Evolutionary conservation across 2,888 invertebrate genomes (phyloP), one percentile per base, ranked within the genome.

Genomic region (Xanthia togata): DNA sequence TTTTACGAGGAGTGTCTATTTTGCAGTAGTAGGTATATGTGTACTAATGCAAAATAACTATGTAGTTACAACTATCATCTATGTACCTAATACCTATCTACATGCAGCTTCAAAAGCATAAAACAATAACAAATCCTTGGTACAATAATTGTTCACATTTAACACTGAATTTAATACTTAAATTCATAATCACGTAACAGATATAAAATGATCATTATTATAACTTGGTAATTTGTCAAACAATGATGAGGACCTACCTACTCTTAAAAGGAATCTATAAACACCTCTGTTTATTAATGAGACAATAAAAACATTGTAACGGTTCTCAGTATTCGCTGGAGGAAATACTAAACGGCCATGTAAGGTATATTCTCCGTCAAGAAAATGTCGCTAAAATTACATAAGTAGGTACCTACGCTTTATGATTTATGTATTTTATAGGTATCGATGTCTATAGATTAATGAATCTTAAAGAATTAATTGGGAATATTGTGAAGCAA

Each of bases 141-240:
- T 20, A n/a, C 67, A 35, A 50, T 41, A 35, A 50, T 41, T 17
- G n/a, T 35, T 59, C n/a, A 59, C 17, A 26, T 62, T 64, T 20
- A 38, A 63, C 44, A 73, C 6, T 38, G 14, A 65, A 71, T 64
- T 44, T 26, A 74, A 81, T 87, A 44, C 44, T 44, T 44, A 53
- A 80, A 87, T 87, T 80, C 79, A 1, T 41, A 41, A 81, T 60
- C 86, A 87, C 86, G 88, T 69, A 80, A 65, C 35, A 70, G 73
- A 75, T 78, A 83, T 85, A 76, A 85, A 87, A 77, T 57, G 1
- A 57, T 26, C 1, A 35, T 44, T 47, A 60, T 44, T 50, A 55
- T 47, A 31, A 53, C 50, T 53, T 47, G 12, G 14, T 59, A 41
- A 41, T 35, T 53, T 50, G 60, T 23, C 31, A 11, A 11, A 60